Percentiles rank a stretch among this genome's conserved stretches.
These are phyloP conservation scores for Mastigias papua DNA, from an alignment of 30 jellyfish, hydroid and myxozoan genomes.

Conservation along the genomic window DNA sequence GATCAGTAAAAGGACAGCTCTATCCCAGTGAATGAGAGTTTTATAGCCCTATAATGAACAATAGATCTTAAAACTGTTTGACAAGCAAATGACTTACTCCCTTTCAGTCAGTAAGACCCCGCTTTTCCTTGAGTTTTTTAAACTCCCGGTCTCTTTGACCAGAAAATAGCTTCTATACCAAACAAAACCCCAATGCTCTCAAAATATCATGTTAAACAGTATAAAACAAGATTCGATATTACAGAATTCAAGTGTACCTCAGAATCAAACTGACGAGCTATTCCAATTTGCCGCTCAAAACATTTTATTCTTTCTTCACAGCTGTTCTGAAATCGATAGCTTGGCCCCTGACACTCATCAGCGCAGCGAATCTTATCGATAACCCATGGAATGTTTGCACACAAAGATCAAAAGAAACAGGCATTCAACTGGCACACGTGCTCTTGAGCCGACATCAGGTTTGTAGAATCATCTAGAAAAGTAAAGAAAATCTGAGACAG, in stretches of 20 bases:
- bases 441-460: slow-evolving; percentile 75
- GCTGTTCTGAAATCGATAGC: slow-evolving; percentile 74
- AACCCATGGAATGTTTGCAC: slow-evolving; percentile 82
- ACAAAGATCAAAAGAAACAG: slow-evolving; percentile 62
- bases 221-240: too few species aligned
- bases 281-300: too few species aligned
- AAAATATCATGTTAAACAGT: too few species aligned
- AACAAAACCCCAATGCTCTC: not conserved
- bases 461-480: too few species aligned
- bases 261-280: too few species aligned
- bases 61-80: not conserved
- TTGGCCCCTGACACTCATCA: slow-evolving; percentile 71
- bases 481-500: too few species aligned
- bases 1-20: not conserved
- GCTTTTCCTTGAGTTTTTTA: not conserved
- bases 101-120: not conserved
- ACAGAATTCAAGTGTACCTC: too few species aligned
- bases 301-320: not conserved
- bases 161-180: not conserved
- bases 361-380: slow-evolving; percentile 67
- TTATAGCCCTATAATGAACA: not conserved
- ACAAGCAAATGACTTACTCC: not conserved
- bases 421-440: slow-evolving; percentile 70
- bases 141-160: not conserved
- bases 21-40: not conserved